A percentile compares a stretch with the other conserved stretches of the same genome.
Evolutionary conservation across 2,888 invertebrate genomes (phyloP).

Genomic region (Drosophila multiciliata): DNA sequence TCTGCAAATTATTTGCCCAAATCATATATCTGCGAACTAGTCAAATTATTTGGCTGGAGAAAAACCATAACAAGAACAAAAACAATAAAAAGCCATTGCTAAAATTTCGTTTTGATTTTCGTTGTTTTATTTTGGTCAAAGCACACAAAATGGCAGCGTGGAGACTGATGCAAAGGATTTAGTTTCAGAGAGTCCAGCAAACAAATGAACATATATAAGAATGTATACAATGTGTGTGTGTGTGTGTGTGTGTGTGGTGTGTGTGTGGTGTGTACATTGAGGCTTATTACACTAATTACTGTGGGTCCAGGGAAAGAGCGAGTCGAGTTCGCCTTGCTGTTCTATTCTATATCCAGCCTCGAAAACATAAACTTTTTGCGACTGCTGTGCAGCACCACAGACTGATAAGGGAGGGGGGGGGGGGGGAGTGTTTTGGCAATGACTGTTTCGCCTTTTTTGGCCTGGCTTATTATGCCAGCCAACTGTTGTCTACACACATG

Average conservation of each 20-base stretch:
- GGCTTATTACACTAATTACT: slow-evolving; percentile 80
- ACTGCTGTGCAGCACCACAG: slow-evolving; percentile 39
- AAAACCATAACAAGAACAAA: neutral
- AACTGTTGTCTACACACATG: slow-evolving; percentile 45
- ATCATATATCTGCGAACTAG: slow-evolving; percentile 22
- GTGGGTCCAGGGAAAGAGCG: slow-evolving; percentile 22
- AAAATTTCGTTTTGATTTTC: slow-evolving; percentile 52
- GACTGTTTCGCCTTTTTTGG: slow-evolving; percentile 50
- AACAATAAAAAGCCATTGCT: slow-evolving; percentile 31
- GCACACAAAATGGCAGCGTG: slow-evolving; percentile 41
- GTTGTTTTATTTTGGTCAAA: slow-evolving; percentile 36
- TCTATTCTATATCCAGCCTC: neutral
- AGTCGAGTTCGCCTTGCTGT: neutral
- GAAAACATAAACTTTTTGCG: slow-evolving; percentile 62
- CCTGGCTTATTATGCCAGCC: slow-evolving; percentile 60
- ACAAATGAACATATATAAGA: slow-evolving; percentile 10
- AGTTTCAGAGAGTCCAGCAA: slow-evolving; percentile 17
- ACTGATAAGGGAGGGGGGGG: neutral
- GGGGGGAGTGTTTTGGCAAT: too few species aligned
- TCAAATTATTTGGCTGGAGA: slow-evolving; percentile 11
- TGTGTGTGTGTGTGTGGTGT: slow-evolving; percentile 3
- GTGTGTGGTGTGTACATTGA: slow-evolving; percentile 49
- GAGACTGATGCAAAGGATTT: slow-evolving; percentile 56
- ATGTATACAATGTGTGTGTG: slow-evolving; percentile 7
- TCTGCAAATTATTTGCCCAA: slow-evolving; percentile 25